These are phyloP conservation scores for Tadarida brasiliensis DNA, from an alignment of 2,797 vertebrate genomes.

Conservation along the genomic window DNA sequence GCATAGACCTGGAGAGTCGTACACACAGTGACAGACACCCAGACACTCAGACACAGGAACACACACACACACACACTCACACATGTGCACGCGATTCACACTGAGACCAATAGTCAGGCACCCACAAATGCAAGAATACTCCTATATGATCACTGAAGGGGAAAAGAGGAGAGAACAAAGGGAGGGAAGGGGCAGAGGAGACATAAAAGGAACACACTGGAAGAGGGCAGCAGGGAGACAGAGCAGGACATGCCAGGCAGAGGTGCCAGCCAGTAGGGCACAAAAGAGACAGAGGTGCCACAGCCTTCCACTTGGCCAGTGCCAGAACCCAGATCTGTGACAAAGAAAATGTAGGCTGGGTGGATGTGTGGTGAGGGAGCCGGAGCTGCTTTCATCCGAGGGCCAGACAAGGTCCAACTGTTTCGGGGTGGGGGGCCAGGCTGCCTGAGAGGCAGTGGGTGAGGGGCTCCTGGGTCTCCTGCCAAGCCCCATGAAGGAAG, in stretches of 20 bases:
- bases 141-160: background rate
- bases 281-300: background rate
- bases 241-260: background rate
- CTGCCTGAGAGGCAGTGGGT: background rate
- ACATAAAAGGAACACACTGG: background rate
- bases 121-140: background rate
- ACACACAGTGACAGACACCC: background rate
- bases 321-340: background rate
- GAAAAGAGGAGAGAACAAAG: constrained; percentile 58
- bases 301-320: background rate
- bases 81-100: background rate
- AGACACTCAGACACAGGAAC: background rate
- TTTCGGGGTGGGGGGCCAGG: background rate
- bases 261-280: background rate
- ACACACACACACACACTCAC: background rate
- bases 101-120: background rate
- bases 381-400: background rate
- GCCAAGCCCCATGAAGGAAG: background rate
- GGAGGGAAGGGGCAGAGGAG: background rate
- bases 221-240: background rate
- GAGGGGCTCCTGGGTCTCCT: background rate
- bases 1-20: background rate
- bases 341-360: background rate
- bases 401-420: background rate
- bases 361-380: background rate